Conservation (phyloP, 1,140 invertebrate genomes). For the Drosophila pallidifrons region DNA sequence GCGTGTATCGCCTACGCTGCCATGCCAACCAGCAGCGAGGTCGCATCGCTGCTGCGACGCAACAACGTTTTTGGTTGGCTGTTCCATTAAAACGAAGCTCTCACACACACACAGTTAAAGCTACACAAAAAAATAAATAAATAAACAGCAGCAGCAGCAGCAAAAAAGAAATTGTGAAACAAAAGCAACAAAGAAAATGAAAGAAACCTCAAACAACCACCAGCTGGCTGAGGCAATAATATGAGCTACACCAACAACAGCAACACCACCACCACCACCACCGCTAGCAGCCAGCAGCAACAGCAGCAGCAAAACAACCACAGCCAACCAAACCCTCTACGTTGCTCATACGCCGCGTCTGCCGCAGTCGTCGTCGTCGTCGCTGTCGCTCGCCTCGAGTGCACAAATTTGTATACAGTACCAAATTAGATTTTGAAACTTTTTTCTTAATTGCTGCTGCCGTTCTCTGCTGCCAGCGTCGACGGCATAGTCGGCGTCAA, state of each 20-base stretch:
- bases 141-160: conserved; percentile 12
- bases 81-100: conserved; percentile 62
- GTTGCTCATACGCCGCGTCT: conserved; percentile 45
- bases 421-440: conserved; percentile 84
- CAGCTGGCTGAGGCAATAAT: conserved; percentile 32
- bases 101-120: conserved; percentile 44
- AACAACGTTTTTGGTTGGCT: conserved; percentile 83
- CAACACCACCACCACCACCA: conserved; percentile 31
- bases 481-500: conserved; percentile 5
- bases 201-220: conserved; percentile 79
- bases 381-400: conserved; percentile 59
- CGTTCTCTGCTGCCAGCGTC: conserved; percentile 10
- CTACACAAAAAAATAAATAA: conserved; percentile 3
- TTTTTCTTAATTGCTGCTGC: conserved; percentile 82
- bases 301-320: conserved; percentile 22
- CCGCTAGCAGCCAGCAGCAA: conserved; percentile 17
- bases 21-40: conserved; percentile 80
- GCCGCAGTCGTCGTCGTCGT: conserved; percentile 28
- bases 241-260: conserved; percentile 32
- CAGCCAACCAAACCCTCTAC: conserved; percentile 46
- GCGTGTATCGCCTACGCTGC: conserved; percentile 60
- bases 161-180: conserved; percentile 75
- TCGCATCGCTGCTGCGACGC: conserved; percentile 58
- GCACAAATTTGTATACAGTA: conserved; percentile 84
- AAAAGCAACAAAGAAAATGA: conserved; percentile 83